These are phyloP conservation scores for Orthonevra nobilis DNA, from an alignment of 2,888 invertebrate genomes.

Conservation along the genomic window DNA sequence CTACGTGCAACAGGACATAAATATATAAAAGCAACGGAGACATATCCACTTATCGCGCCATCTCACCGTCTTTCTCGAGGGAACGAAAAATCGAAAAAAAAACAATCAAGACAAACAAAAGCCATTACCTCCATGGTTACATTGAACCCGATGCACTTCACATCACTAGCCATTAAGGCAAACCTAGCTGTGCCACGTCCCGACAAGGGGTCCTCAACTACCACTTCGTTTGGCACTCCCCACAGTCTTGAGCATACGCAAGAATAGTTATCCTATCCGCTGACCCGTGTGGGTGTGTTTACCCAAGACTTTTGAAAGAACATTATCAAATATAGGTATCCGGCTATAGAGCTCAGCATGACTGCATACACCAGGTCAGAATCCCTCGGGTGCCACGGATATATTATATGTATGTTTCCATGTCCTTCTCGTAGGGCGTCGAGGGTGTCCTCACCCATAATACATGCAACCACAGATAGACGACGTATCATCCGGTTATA, in stretches of 20 bases:
- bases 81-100: slow-evolving; percentile 1
- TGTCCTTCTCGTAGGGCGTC: too few species aligned
- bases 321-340: slow-evolving; percentile 39
- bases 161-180: slow-evolving; percentile 21
- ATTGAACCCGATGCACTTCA: slow-evolving; percentile 47
- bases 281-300: slow-evolving; percentile 6
- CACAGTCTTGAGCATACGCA: background rate
- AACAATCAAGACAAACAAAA: slow-evolving; percentile 30
- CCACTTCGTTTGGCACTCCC: background rate
- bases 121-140: slow-evolving; percentile 42
- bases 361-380: background rate
- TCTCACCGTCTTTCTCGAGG: background rate
- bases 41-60: background rate
- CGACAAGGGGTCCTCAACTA: slow-evolving; percentile 4
- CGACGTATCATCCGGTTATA: slow-evolving; percentile 26
- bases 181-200: slow-evolving; percentile 19
- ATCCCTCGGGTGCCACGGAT: too few species aligned
- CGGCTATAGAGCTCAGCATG: background rate
- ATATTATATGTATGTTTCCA: too few species aligned
- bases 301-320: slow-evolving; percentile 4
- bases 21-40: slow-evolving; percentile 24
- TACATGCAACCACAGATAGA: background rate
- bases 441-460: background rate
- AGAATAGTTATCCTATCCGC: slow-evolving; percentile 18
- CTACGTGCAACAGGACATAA: slow-evolving; percentile 40